phyloP scores from a whole-genome alignment of 2,113 vertebrate species.

The Corynorhinus townsendii region DNA sequence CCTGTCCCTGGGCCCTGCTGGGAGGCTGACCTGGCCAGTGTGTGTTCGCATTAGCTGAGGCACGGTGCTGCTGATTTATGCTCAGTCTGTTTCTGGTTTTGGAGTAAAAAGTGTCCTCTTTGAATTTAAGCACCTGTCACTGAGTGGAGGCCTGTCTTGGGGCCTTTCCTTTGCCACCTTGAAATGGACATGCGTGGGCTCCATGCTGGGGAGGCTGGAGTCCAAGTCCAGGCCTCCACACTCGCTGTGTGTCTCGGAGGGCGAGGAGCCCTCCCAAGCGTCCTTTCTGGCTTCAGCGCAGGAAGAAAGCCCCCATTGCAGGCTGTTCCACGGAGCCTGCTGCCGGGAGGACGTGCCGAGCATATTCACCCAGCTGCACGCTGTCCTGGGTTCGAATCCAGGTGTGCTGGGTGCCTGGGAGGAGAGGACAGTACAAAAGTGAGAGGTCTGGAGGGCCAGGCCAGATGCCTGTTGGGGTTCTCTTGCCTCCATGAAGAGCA shows the following conservation, averaged over 20 bases:
- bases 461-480: not conserved
- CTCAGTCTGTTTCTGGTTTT: not conserved
- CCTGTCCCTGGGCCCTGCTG: not conserved
- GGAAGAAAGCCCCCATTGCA: not conserved
- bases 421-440: not conserved
- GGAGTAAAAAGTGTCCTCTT: not conserved
- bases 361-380: fast-evolving
- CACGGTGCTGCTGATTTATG: not conserved
- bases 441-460: not conserved
- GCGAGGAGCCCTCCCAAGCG: no score
- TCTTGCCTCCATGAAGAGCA: not conserved
- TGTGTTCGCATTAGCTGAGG: not conserved
- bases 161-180: not conserved
- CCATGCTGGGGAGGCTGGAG: fast-evolving
- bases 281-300: no score
- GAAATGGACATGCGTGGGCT: not conserved
- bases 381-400: no score
- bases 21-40: not conserved
- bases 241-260: not conserved
- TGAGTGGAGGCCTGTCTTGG: not conserved
- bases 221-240: not conserved
- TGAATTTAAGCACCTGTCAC: not conserved
- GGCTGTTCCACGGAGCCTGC: no score
- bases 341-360: fast-evolving
- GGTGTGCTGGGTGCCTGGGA: not conserved